These are phyloP conservation scores for Chaetorhynchus papuensis DNA, from an alignment of 2,113 vertebrate genomes.

Conservation along the genomic window DNA sequence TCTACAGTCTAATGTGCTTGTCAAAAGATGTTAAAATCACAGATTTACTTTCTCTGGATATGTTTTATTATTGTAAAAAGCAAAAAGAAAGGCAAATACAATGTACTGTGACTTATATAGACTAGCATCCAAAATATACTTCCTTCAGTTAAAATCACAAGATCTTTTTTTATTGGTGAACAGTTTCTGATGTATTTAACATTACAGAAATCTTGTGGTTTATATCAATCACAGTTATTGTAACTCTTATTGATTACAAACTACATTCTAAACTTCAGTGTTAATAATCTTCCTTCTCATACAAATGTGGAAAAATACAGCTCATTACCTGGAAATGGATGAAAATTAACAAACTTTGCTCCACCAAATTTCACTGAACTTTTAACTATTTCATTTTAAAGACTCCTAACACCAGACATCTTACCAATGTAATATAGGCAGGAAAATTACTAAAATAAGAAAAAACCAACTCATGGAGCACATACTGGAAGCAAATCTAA, in stretches of 20 bases:
- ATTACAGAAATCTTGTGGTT: not conserved
- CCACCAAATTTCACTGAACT: not conserved
- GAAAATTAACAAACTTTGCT: not conserved
- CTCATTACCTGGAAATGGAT: not conserved
- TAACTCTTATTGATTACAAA: not conserved
- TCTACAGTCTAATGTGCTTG: constrained; percentile 93
- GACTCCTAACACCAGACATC: not conserved
- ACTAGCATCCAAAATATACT: not conserved
- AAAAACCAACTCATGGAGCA: not conserved
- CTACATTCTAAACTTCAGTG: not conserved
- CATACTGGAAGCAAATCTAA: not conserved
- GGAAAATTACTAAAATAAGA: not conserved
- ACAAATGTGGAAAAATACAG: not conserved
- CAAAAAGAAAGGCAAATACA: not conserved
- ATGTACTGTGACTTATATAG: not conserved
- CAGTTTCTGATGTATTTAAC: not conserved
- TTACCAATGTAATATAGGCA: not conserved
- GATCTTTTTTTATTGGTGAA: not conserved
- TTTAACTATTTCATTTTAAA: not conserved
- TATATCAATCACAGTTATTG: not conserved
- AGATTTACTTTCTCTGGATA: constrained; percentile 68
- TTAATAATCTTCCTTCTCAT: not conserved
- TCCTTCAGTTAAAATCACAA: not conserved
- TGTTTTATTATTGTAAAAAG: constrained; percentile 37
- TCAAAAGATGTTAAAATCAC: constrained; percentile 92